Evolutionary conservation across 2,113 vertebrate species (phyloP).

Genomic region (Pterocles gutturalis): DNA sequence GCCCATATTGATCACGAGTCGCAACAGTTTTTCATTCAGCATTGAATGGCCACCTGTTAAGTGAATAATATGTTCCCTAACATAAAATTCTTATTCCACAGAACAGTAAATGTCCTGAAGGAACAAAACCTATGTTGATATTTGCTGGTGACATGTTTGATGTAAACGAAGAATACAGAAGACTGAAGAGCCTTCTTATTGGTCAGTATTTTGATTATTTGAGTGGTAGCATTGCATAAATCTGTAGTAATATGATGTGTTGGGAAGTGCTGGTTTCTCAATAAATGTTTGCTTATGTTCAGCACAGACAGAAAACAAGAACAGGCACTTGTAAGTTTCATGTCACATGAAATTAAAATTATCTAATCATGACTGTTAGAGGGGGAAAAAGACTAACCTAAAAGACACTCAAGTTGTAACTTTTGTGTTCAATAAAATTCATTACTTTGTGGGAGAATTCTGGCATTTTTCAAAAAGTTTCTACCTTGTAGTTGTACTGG

Average conservation of each 20-base stretch:
- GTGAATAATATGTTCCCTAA: not conserved
- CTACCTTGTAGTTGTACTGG: not conserved
- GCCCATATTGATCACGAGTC: not conserved
- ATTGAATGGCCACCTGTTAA: not conserved
- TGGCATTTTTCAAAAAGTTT: not conserved
- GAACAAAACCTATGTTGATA: constrained; percentile 94
- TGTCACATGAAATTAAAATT: not conserved
- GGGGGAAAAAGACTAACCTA: not conserved
- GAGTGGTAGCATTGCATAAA: not conserved
- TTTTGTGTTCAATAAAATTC: not conserved
- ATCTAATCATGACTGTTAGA: not conserved
- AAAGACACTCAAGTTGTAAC: not conserved
- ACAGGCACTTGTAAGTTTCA: not conserved
- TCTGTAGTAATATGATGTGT: not conserved
- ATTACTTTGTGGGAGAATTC: not conserved
- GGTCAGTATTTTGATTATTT: constrained; percentile 74
- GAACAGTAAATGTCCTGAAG: constrained; percentile 90
- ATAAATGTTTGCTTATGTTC: not conserved
- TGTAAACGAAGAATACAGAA: constrained; percentile 83
- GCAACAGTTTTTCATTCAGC: not conserved
- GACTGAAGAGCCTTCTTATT: constrained; percentile 89
- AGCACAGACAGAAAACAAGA: not conserved
- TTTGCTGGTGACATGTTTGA: constrained; percentile 94
- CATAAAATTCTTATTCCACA: constrained; percentile 44
- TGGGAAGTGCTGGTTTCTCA: not conserved